phyloP scores from a whole-genome alignment of 2,888 invertebrate genomes.

The Drosophila neonasuta region DNA sequence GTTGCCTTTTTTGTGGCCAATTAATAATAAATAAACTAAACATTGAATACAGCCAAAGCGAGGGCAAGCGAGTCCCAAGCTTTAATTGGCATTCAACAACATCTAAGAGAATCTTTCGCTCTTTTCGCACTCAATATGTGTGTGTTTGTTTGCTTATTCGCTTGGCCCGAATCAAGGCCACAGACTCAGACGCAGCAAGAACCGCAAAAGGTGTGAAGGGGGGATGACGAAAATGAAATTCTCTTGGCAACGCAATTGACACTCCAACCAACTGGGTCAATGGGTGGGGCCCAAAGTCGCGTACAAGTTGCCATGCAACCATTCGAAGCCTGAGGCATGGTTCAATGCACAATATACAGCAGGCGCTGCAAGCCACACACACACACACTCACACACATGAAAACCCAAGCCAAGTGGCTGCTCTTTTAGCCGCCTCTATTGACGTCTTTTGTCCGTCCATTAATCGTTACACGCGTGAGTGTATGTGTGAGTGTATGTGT shows the following conservation, averaged over 20 bases:
- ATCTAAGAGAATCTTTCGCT: conserved; percentile 15
- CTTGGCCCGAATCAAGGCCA: conserved; percentile 32
- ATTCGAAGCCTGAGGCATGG: conserved; percentile 20
- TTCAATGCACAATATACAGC: conserved; percentile 40
- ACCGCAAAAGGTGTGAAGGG: conserved; percentile 24
- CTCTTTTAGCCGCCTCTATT: conserved; percentile 25
- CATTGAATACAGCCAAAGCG: conserved; percentile 47
- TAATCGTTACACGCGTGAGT: conserved; percentile 18
- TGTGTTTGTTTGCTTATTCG: no score
- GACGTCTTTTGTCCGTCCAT: conserved; percentile 13
- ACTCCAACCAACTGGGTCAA: conserved; percentile 69
- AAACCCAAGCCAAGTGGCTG: conserved; percentile 3
- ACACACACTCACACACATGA: not conserved
- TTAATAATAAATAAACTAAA: conserved; percentile 52
- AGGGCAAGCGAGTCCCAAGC: conserved; percentile 14
- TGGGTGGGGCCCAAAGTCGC: conserved; percentile 61
- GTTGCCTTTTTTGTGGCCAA: conserved; percentile 53
- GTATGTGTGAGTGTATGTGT: conserved; percentile 7
- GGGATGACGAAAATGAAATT: conserved; percentile 55
- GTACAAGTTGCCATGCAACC: conserved; percentile 34
- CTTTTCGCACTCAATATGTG: not conserved
- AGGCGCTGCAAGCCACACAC: conserved; percentile 13
- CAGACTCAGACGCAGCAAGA: conserved; percentile 7
- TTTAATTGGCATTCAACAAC: conserved; percentile 66
- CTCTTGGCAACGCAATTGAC: conserved; percentile 53